A percentile compares a stretch with the other conserved stretches of the same genome.
phyloP scores from a whole-genome alignment of 2,797 vertebrate species.

The Sebastes steindachneri region DNA sequence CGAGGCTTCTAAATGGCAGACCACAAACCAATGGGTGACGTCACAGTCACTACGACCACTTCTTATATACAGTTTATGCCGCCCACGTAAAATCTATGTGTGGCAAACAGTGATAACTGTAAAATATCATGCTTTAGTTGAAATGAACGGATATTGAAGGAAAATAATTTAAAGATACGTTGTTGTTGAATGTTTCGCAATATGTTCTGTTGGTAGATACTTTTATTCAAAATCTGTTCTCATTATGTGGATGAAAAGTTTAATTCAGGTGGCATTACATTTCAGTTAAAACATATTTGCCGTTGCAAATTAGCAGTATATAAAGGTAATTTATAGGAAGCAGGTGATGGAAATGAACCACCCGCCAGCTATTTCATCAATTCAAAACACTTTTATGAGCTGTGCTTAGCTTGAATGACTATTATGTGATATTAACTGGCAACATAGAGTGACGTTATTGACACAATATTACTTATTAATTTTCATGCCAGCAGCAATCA shows the following conservation, averaged over 20 bases:
- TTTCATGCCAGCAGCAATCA: constrained; percentile 3
- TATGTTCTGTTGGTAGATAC: neutral
- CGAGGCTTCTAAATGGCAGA: too few species aligned
- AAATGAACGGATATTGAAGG: neutral
- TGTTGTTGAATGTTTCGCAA: neutral
- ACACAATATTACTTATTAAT: neutral
- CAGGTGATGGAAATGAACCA: neutral
- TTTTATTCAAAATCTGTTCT: neutral
- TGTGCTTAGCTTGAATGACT: neutral
- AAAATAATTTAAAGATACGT: neutral
- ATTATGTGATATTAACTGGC: neutral
- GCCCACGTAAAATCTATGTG: neutral
- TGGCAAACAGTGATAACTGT: neutral
- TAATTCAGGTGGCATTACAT: neutral
- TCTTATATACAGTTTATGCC: too few species aligned
- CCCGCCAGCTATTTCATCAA: neutral
- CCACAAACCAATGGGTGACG: too few species aligned
- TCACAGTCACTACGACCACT: fast-evolving
- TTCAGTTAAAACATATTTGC: neutral
- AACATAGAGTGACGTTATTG: neutral
- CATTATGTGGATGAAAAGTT: neutral
- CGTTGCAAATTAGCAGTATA: neutral
- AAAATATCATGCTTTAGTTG: neutral
- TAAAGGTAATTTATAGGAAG: neutral
- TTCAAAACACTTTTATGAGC: neutral